Base-by-base conservation (phyloP, 2,888 invertebrate species). In the Thelaira solivaga region DNA sequence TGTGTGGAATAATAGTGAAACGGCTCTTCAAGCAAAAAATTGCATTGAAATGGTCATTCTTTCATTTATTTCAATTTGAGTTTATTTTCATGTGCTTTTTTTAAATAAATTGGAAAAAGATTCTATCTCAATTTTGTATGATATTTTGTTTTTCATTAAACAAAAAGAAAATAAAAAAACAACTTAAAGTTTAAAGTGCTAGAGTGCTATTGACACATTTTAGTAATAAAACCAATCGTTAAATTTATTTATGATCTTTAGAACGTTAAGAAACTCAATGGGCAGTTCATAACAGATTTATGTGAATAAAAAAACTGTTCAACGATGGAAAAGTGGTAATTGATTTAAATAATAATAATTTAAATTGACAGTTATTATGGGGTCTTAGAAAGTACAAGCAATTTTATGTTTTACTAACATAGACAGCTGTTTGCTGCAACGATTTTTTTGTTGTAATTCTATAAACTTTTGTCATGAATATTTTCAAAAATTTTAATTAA, bases 151-250 rank as follows among this genome's bases (percentile, higher is more conserved):
- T n/a, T n/a, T n/a, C n/a, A n/a, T n/a, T n/a, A n/a, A n/a, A n/a
- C n/a, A n/a, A n/a, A n/a, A n/a, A n/a, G n/a, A 13, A 29, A 59
- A 59, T n/a, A 43, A 41, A 26, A 41, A 29, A 34, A 7, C 6
- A 31, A 34, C 5, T 31, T 11, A 59, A 55, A 61, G 8, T 45
- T 51, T 45, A 36, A 49, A 64, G 72, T 73, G 51, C 31, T 43
- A 73, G 45, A 71, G 34, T 45, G 36, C 43, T 78, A 74, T 65
- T 71, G 78, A 71, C 71, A 61, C n/a, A n/a, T n/a, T 74, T 78
- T 71, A 59, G 26, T 59, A 61, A 71, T 69, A 55, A 45, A 55
- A 22, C 29, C 39, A 61, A 62, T 65, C 51, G 49, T 36, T 36
- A 61, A 45, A 31, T 64, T 65, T 59, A 59, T 77, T 77, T 77